Evolutionary conservation across 2,113 vertebrate species (phyloP).

Genomic region (Zosterops borbonicus): DNA sequence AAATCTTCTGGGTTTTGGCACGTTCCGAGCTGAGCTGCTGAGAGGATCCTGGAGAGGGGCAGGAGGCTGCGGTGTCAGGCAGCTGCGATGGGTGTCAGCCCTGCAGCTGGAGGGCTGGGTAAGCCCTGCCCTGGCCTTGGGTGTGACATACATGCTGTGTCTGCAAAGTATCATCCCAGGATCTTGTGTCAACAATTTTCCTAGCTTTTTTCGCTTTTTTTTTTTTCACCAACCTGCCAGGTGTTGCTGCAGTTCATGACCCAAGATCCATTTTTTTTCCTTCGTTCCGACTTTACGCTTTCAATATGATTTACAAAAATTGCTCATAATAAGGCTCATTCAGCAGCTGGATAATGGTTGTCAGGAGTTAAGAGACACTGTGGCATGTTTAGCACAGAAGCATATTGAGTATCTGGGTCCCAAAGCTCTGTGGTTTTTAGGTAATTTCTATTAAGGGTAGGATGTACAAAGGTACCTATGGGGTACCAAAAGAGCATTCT

Average conservation of each 20-base stretch:
- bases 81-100: conserved; percentile 27
- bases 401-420: conserved; percentile 47
- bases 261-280: not conserved
- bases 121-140: conserved; percentile 53
- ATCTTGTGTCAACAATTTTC: conserved; percentile 62
- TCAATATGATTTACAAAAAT: conserved; percentile 66
- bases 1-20: not conserved
- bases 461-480: not conserved
- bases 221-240: conserved; percentile 15
- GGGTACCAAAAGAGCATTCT: not conserved
- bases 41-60: not conserved
- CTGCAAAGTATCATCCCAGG: conserved; percentile 30
- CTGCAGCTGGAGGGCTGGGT: conserved; percentile 57
- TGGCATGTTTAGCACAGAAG: conserved; percentile 61
- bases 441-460: not conserved
- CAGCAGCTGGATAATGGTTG: conserved; percentile 70
- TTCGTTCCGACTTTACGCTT: conserved; percentile 44
- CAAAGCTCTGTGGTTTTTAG: not conserved
- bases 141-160: not conserved
- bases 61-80: not conserved
- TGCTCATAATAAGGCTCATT: conserved; percentile 68
- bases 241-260: conserved; percentile 59
- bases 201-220: not conserved
- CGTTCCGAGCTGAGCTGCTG: not conserved
- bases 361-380: conserved; percentile 64